phyloP scores from a whole-genome alignment of 2,113 vertebrate genomes.

The Protobothrops mucrosquamatus region DNA sequence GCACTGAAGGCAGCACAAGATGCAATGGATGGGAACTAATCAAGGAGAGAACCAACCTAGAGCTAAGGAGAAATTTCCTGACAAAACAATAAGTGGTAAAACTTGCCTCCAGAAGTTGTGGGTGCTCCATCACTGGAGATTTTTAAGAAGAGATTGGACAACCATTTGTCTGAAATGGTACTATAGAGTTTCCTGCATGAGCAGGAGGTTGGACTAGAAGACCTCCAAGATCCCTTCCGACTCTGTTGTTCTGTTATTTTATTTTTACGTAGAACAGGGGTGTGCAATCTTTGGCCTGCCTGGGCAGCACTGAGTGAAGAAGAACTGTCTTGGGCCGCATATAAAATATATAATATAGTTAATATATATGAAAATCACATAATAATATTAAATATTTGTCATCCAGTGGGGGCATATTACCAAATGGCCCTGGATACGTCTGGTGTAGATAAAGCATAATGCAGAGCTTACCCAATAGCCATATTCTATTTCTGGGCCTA shows the following conservation, averaged over 20 bases:
- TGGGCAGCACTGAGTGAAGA: neutral
- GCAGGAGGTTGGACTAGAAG: neutral
- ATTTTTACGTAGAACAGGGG: neutral
- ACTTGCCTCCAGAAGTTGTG: neutral
- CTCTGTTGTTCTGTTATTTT: neutral
- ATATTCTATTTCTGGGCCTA: neutral
- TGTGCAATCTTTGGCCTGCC: neutral
- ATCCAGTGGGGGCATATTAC: neutral
- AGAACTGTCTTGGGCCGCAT: neutral
- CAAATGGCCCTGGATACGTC: neutral
- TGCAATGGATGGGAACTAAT: neutral
- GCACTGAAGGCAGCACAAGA: neutral
- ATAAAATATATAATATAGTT: neutral
- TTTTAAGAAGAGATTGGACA: neutral
- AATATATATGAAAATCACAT: neutral
- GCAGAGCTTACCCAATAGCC: neutral
- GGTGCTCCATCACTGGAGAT: neutral
- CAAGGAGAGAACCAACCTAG: neutral
- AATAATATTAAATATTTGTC: neutral
- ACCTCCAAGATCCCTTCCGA: neutral
- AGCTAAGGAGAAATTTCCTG: neutral
- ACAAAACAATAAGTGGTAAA: neutral
- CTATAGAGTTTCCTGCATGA: neutral
- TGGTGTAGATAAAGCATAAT: neutral
- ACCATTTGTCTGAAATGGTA: neutral